phyloP scores from a whole-genome alignment of 1,140 invertebrate genomes.

The Temnothorax longispinosus region DNA sequence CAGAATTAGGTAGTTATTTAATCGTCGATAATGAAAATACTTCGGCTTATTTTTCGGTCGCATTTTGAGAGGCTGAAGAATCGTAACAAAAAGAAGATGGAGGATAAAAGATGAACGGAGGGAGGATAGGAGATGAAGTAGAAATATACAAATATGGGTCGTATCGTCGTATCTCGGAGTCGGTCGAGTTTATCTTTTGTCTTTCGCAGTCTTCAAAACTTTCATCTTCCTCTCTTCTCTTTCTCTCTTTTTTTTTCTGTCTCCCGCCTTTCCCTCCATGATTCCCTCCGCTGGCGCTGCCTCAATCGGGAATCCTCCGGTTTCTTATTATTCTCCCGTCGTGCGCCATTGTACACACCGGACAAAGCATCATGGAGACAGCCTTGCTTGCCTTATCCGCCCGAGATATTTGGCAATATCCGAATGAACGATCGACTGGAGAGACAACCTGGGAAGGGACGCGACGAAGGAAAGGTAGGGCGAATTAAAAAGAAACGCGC shows the following conservation, averaged over 20 bases:
- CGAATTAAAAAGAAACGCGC: constrained; percentile 62
- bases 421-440: constrained; percentile 79
- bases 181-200: constrained; percentile 81
- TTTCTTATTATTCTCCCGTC: constrained; percentile 81
- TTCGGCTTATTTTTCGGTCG: not conserved
- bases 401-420: constrained; percentile 80
- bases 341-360: constrained; percentile 77
- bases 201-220: constrained; percentile 54
- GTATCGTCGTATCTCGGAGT: constrained; percentile 79
- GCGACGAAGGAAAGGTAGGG: constrained; percentile 42
- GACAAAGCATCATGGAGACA: constrained; percentile 77
- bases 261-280: constrained; percentile 14
- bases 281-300: constrained; percentile 49
- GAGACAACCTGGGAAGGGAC: constrained; percentile 67
- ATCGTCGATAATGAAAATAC: not conserved
- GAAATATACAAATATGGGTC: constrained; percentile 83
- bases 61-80: constrained; percentile 24
- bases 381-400: constrained; percentile 74
- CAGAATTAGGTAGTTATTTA: not conserved
- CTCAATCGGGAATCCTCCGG: constrained; percentile 79
- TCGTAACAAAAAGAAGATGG: constrained; percentile 6
- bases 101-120: constrained; percentile 15
- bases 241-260: constrained; percentile 61
- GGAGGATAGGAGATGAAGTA: constrained; percentile 36
- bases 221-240: not conserved